Evolutionary conservation across 2,888 invertebrate genomes (phyloP).

Genomic region (Drosophila subquinaria): DNA sequence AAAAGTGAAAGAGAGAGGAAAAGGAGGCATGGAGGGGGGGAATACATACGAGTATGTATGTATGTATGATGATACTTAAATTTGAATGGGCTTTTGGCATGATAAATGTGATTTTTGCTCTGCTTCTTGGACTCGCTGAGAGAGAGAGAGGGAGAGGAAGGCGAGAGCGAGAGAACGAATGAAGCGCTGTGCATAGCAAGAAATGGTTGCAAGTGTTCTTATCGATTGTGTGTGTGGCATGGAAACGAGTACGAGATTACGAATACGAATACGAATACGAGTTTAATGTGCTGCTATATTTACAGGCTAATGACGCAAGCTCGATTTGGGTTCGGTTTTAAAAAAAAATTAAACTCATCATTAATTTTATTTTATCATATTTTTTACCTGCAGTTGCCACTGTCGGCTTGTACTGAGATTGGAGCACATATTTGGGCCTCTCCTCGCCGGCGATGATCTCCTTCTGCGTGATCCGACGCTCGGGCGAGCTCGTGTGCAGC

Average conservation of each 20-base stretch:
- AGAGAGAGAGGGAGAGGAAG: constrained; percentile 16
- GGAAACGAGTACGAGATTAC: neutral
- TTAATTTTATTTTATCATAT: neutral
- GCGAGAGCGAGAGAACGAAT: neutral
- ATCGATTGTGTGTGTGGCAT: constrained; percentile 18
- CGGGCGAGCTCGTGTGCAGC: constrained; percentile 85
- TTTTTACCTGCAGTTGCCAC: constrained; percentile 56
- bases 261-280: constrained; percentile 6
- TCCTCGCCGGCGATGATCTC: constrained; percentile 89
- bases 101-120: constrained; percentile 32
- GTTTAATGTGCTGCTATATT: constrained; percentile 19
- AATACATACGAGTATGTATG: neutral
- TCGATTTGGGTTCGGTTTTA: constrained; percentile 6
- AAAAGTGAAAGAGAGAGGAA: neutral
- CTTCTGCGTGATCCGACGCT: constrained; percentile 86
- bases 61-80: constrained; percentile 13
- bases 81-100: constrained; percentile 14
- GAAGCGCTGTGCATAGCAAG: constrained; percentile 2
- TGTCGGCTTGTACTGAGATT: constrained; percentile 83
- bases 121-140: constrained; percentile 21
- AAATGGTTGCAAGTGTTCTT: constrained; percentile 12
- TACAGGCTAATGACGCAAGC: constrained; percentile 27
- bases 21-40: neutral
- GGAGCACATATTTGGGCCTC: constrained; percentile 86
- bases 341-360: neutral